Evolutionary conservation across 2,888 invertebrate genomes (phyloP).

Genomic region (Platycnemis pennipes): DNA sequence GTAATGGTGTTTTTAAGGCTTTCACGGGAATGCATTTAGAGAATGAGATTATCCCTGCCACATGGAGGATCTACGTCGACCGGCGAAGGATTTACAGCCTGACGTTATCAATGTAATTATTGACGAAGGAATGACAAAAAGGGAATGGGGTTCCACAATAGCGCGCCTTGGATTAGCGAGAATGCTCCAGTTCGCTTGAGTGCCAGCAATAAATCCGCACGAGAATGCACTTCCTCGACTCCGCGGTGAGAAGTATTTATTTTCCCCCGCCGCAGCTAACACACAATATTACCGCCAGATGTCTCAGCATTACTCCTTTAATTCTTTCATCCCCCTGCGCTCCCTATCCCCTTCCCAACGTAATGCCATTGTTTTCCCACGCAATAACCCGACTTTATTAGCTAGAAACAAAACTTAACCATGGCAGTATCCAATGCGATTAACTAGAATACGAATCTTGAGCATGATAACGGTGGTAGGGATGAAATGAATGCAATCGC

Average conservation of each 20-base stretch:
- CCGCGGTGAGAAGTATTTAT: not conserved
- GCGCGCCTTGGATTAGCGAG: not conserved
- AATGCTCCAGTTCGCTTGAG: not conserved
- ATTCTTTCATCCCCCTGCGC: not conserved
- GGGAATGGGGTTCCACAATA: not conserved
- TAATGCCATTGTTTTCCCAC: not conserved
- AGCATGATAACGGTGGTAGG: too few species aligned
- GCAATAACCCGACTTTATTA: not conserved
- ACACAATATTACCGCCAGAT: not conserved
- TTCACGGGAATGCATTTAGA: not conserved
- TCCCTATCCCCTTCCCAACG: not conserved
- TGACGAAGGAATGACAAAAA: not conserved
- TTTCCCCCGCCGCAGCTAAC: not conserved
- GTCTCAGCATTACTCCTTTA: not conserved
- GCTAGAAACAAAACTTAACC: too few species aligned
- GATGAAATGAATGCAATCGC: too few species aligned
- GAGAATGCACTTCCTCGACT: not conserved
- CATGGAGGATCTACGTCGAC: not conserved
- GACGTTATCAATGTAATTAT: not conserved
- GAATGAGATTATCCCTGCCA: not conserved
- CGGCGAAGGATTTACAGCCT: not conserved
- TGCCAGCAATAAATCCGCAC: not conserved
- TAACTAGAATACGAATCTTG: too few species aligned
- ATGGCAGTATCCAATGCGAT: too few species aligned
- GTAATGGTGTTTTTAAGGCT: not conserved